Evolutionary conservation across 37 sponge, comb jelly and placozoan species (phyloP), one percentile per base, ranked within the genome.

Genomic region (Bolinopsis microptera): DNA sequence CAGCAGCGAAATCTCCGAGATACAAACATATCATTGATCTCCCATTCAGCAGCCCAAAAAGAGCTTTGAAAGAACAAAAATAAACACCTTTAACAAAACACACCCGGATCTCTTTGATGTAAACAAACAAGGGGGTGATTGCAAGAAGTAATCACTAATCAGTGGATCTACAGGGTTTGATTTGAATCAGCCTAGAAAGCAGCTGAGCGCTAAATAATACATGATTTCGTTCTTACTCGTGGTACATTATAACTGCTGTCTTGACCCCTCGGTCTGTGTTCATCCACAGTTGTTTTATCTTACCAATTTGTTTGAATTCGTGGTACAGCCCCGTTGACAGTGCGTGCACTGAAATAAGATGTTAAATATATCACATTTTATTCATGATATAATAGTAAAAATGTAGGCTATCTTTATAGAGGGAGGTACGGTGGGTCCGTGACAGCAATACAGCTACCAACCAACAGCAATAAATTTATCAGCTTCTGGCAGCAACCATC

Each of bases 251-350:
- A 18, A 86, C 61, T 24, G 61, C 61, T 0, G 41, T 86, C 90
- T 41, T 39, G 61, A 41, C 90, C 9, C 90, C 90, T 41, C 90
- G 90, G 3, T 41, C 90, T 0, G n/a, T n/a, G 35, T 86, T 86
- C 90, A 86, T 86, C 90, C 90, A 86, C 40, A 39, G 61, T 26
- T 86, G 61, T 41, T 86, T 86, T 18, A 86, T 86, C 90, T 39
- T 41, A 41, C 90, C 90, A 86, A 86, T 23, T 39, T 86, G 90
- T 41, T 86, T 86, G 35, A 86, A 86, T 40, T 86, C 90, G 90
- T 86, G 90, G 26, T 86, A 41, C 25, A 86, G 41, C n/a, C 61
- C 90, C 16, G 41, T 86, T 3, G 90, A 86, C 0, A 86, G 61
- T 41, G 90, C 61, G 23, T 86, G 90, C 21, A 86, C 90, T 86